A percentile compares a stretch with the other conserved stretches of the same genome.
Evolutionary conservation across 2,888 invertebrate genomes (phyloP).

Genomic region (Trichacis sp.): DNA sequence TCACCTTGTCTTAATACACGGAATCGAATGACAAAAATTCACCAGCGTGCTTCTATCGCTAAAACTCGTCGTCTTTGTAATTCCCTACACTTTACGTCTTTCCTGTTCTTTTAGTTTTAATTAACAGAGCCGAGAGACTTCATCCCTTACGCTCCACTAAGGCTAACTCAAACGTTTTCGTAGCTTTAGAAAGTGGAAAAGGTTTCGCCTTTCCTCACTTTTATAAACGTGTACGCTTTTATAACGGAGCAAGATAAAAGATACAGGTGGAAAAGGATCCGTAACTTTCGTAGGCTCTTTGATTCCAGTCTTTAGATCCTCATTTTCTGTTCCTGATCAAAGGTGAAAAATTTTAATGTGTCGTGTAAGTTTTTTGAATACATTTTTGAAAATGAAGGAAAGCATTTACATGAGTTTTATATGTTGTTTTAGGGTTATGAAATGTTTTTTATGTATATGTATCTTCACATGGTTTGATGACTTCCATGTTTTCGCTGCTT

Average conservation of each 20-base stretch:
- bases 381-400: no score
- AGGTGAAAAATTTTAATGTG: no score
- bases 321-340: no score
- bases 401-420: no score
- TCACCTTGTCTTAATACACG: constrained; percentile 1
- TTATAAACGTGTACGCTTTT: constrained; percentile 24
- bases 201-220: constrained; percentile 10
- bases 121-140: constrained; percentile 15
- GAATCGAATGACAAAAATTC: constrained; percentile 39
- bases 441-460: no score
- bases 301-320: constrained; percentile 6
- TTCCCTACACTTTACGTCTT: constrained; percentile 23
- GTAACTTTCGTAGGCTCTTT: constrained; percentile 4
- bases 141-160: constrained; percentile 7
- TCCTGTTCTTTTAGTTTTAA: constrained; percentile 35
- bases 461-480: no score
- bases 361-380: no score
- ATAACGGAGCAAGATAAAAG: constrained; percentile 17
- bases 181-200: constrained; percentile 2
- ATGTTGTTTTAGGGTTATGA: no score
- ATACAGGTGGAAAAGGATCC: constrained; percentile 11
- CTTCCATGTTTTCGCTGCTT: no score
- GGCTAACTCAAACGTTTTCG: constrained; percentile 11
- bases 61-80: constrained; percentile 30
- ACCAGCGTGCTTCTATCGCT: constrained; percentile 26